Evolutionary conservation across 2,797 vertebrate genomes (phyloP).

Genomic region (Neostethus bicornis): DNA sequence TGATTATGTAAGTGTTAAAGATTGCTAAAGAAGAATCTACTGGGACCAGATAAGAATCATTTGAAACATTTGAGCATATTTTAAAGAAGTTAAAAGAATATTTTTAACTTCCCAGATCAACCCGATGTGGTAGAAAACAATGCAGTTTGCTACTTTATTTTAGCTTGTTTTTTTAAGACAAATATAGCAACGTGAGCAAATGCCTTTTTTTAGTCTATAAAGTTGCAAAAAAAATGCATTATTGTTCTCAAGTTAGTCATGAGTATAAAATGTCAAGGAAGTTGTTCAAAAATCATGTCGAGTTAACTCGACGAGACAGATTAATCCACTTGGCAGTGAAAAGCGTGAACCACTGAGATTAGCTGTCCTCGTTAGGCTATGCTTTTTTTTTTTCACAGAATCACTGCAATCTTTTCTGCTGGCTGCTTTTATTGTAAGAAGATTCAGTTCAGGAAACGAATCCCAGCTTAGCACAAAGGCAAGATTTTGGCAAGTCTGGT

Average conservation of each 20-base stretch:
- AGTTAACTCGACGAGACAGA: conserved; percentile 49
- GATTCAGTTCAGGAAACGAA: conserved; percentile 12
- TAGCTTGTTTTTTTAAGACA: too few relatives aligned
- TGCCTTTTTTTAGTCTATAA: neutral
- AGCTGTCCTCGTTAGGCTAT: conserved; percentile 32
- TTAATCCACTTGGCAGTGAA: conserved; percentile 51
- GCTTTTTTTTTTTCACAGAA: conserved; percentile 33
- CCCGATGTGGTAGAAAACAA: too few relatives aligned
- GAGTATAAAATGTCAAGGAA: neutral
- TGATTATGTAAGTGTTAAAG: neutral
- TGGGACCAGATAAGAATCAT: neutral
- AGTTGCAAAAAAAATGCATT: neutral
- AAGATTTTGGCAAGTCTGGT: neutral
- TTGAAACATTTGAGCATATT: neutral
- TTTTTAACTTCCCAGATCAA: neutral
- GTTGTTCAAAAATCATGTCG: conserved; percentile 12
- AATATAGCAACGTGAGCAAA: neutral
- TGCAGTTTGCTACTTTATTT: too few relatives aligned
- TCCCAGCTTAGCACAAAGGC: neutral
- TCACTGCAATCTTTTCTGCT: conserved; percentile 32
- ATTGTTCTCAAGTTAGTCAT: neutral
- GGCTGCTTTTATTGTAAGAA: conserved; percentile 20
- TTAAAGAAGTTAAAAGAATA: neutral
- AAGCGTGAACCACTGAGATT: conserved; percentile 38
- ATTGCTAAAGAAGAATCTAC: neutral